Evolutionary conservation across 2,888 invertebrate genomes (phyloP).

Genomic region (Orchestes rusci): DNA sequence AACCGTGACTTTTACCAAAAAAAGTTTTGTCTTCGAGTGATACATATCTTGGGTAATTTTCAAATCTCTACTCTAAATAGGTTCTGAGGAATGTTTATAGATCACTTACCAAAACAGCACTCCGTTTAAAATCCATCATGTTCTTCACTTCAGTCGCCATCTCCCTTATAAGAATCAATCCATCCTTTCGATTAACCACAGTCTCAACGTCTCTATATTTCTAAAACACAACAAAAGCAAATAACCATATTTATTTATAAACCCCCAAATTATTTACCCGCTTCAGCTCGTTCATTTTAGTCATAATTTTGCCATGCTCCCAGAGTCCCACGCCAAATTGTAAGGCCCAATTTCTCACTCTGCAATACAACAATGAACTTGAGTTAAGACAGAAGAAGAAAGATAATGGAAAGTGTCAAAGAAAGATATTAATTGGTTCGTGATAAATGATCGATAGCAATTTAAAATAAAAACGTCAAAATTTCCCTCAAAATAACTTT

Average conservation of each 20-base stretch:
- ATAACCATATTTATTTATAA: background rate
- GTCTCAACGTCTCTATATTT: constrained; percentile 74
- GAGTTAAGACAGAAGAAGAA: no score
- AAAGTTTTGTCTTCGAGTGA: no score
- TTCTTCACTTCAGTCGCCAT: constrained; percentile 86
- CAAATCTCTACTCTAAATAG: no score
- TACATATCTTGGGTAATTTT: no score
- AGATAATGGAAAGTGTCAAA: no score
- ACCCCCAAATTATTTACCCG: constrained; percentile 58
- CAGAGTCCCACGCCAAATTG: constrained; percentile 86
- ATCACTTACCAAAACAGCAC: constrained; percentile 78
- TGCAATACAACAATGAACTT: constrained; percentile 51
- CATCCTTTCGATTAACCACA: constrained; percentile 75
- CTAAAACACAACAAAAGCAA: constrained; percentile 45
- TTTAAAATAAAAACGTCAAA: no score
- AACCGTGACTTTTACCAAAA: no score
- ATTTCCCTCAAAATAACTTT: no score
- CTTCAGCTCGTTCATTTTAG: constrained; percentile 82
- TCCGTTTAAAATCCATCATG: constrained; percentile 89
- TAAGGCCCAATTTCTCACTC: constrained; percentile 87
- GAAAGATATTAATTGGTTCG: no score
- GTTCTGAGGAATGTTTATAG: background rate
- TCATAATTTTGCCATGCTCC: constrained; percentile 82
- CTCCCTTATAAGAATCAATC: constrained; percentile 75
- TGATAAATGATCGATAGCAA: no score